Conservation (phyloP, 2,888 invertebrate species). For the Bellardia pandia region DNA sequence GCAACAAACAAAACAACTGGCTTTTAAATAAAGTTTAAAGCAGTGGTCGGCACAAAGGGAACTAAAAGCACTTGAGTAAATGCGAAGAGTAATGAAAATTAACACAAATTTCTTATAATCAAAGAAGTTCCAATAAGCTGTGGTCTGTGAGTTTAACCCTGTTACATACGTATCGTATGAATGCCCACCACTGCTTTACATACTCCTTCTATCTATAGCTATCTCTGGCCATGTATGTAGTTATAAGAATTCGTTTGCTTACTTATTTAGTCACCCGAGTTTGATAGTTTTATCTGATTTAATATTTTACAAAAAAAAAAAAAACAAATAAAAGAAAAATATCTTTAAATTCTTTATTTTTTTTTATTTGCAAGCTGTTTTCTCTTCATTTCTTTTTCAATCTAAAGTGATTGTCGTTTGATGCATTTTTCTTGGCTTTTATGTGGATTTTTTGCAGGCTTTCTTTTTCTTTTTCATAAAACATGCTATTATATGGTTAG, state of each 20-base stretch:
- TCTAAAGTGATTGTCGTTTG: slow-evolving; percentile 68
- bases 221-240: neutral
- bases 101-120: too few relatives aligned
- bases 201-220: neutral
- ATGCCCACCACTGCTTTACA: neutral
- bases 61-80: too few relatives aligned
- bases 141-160: too few relatives aligned
- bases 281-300: slow-evolving; percentile 72
- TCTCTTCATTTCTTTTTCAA: slow-evolving; percentile 13
- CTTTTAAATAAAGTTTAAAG: neutral
- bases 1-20: neutral
- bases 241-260: slow-evolving; percentile 47
- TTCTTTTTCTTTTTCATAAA: neutral
- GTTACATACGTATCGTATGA: too few relatives aligned
- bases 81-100: too few relatives aligned
- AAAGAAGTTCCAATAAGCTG: too few relatives aligned
- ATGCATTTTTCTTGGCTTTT: slow-evolving; percentile 61
- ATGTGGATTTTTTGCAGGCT: neutral
- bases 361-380: slow-evolving; percentile 29
- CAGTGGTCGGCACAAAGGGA: too few relatives aligned
- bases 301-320: slow-evolving; percentile 42
- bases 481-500: too few relatives aligned
- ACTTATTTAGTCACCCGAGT: slow-evolving; percentile 67
- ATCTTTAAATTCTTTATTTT: too few relatives aligned
- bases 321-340: too few relatives aligned